These are phyloP conservation scores for Musca vetustissima DNA, from an alignment of 1,140 invertebrate genomes.

Conservation along the genomic window DNA sequence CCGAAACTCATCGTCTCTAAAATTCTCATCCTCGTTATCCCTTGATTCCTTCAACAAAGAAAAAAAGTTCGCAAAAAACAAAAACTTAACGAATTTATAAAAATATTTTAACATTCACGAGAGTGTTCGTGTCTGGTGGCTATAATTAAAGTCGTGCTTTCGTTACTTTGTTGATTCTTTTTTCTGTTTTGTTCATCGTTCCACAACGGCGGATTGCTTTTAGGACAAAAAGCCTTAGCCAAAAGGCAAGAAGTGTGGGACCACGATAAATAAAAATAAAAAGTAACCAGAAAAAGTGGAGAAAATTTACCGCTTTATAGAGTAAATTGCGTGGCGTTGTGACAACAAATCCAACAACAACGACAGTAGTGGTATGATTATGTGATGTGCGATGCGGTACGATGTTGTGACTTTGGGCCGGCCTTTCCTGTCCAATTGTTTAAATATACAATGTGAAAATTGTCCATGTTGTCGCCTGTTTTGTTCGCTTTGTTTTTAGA, in stretches of 20 bases:
- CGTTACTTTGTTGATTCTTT: slow-evolving; percentile 24
- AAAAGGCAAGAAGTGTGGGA: not conserved
- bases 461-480: slow-evolving; percentile 27
- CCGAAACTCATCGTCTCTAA: no score
- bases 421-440: slow-evolving; percentile 22
- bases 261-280: not conserved
- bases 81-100: not conserved
- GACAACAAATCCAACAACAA: no score
- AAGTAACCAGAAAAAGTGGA: not conserved
- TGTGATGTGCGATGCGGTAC: no score
- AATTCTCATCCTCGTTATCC: no score
- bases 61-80: not conserved
- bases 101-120: slow-evolving; percentile 29
- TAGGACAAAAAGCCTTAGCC: not conserved
- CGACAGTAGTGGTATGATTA: not conserved
- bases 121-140: slow-evolving; percentile 27
- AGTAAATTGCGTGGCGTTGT: slow-evolving; percentile 8
- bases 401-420: not conserved
- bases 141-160: slow-evolving; percentile 29
- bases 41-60: no score
- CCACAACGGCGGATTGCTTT: no score
- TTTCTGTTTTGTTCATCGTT: not conserved
- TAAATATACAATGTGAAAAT: slow-evolving; percentile 30
- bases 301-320: slow-evolving; percentile 1
- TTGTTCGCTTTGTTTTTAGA: not conserved